Conservation (phyloP, 1,140 invertebrate genomes). For the Wasmannia auropunctata region DNA sequence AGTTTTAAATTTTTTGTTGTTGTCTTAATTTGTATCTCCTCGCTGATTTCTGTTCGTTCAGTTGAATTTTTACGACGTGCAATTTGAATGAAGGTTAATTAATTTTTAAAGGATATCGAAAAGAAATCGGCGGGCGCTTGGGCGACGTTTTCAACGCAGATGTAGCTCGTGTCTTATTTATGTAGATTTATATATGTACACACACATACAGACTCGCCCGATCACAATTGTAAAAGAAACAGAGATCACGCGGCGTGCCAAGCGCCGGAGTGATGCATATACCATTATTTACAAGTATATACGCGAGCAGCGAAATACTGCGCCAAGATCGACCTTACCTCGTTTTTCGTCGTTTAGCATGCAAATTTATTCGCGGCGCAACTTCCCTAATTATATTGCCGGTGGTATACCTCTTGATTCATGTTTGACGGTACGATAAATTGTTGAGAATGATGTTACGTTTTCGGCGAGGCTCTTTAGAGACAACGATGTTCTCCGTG, state of each 20-base stretch:
- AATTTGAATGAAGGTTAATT: not conserved
- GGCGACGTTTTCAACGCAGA: slow-evolving; percentile 64
- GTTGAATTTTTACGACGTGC: slow-evolving; percentile 1
- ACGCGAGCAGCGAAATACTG: slow-evolving; percentile 73
- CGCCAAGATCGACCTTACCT: slow-evolving; percentile 70
- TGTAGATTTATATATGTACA: slow-evolving; percentile 60
- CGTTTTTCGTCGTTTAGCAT: slow-evolving; percentile 66
- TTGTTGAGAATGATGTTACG: slow-evolving; percentile 50
- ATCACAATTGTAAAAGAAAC: slow-evolving; percentile 68
- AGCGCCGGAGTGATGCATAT: slow-evolving; percentile 56
- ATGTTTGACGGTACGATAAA: slow-evolving; percentile 54
- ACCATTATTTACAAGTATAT: slow-evolving; percentile 70
- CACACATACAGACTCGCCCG: slow-evolving; percentile 56
- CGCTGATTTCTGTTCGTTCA: not conserved
- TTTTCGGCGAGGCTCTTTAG: slow-evolving; percentile 24
- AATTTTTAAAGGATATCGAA: not conserved
- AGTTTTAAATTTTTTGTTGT: not conserved
- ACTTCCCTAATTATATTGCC: slow-evolving; percentile 53
- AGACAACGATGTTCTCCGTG: slow-evolving; percentile 28
- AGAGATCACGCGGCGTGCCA: slow-evolving; percentile 54
- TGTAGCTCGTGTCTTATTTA: slow-evolving; percentile 64
- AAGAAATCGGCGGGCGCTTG: not conserved
- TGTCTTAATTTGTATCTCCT: not conserved
- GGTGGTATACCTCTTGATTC: slow-evolving; percentile 53
- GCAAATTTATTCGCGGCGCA: slow-evolving; percentile 60